phyloP scores from a whole-genome alignment of 2,888 invertebrate species.

The Drosophila picticornis region DNA sequence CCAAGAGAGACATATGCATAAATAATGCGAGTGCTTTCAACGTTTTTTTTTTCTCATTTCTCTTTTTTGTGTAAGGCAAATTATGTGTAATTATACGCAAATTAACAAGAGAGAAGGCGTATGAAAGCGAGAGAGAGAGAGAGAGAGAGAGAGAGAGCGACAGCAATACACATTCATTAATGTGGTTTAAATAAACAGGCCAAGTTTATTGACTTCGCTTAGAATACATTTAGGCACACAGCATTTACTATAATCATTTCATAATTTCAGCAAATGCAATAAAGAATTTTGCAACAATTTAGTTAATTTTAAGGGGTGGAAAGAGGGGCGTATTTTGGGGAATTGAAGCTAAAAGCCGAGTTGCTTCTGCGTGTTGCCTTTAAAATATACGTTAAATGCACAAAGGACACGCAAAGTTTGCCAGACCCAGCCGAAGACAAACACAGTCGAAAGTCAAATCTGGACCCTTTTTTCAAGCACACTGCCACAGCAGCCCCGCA shows the following conservation, averaged over 20 bases:
- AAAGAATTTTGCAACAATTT: constrained; percentile 80
- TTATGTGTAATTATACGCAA: constrained; percentile 74
- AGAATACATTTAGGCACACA: constrained; percentile 55
- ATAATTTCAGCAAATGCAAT: constrained; percentile 71
- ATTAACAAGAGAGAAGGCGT: constrained; percentile 67
- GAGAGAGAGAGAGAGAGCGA: constrained; percentile 4
- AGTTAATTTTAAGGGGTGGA: constrained; percentile 59
- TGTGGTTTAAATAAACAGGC: constrained; percentile 71
- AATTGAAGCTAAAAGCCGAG: background rate
- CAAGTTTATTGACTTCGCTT: constrained; percentile 74
- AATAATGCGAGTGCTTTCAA: constrained; percentile 65
- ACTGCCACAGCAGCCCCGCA: constrained; percentile 44
- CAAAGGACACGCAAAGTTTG: constrained; percentile 78
- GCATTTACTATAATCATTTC: constrained; percentile 75
- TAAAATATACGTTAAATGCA: constrained; percentile 78
- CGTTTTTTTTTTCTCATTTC: constrained; percentile 20
- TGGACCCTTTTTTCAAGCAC: constrained; percentile 33
- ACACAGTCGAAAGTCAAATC: constrained; percentile 33
- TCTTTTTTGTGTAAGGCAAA: constrained; percentile 55
- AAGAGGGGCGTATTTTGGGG: background rate
- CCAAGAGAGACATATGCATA: constrained; percentile 63
- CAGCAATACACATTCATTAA: constrained; percentile 39
- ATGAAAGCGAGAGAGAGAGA: background rate
- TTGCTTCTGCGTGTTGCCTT: constrained; percentile 29
- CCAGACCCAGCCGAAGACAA: constrained; percentile 42